Base-by-base conservation (phyloP, 2,113 vertebrate genomes). In the Polyodon spathula region DNA sequence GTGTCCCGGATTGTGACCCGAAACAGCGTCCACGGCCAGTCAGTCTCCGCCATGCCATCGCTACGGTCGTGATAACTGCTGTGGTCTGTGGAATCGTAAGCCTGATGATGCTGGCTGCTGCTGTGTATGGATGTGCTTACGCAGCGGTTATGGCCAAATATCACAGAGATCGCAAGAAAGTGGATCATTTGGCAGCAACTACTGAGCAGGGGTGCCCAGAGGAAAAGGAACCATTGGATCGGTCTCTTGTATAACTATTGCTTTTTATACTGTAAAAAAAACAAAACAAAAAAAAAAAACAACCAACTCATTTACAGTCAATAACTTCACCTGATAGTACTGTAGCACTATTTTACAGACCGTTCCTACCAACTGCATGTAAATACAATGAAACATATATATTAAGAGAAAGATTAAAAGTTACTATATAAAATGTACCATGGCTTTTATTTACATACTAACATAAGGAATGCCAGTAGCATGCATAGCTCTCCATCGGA, bases 61-160 rank as follows among this genome's bases (percentile, higher is more conserved):
- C 90, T 80, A 99, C 96, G 0, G 88, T 97, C 4, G 84, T 93
- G 52, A 91, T 98, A 71, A 97, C 93, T 0, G 96, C 94, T 0
- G 90, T 97, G 0, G 83, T 96, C 56, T 99, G 95, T 10, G 95
- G 94, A 17, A 81, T 97, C 0, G 91, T 99, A 61, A 92, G 84
- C 58, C 89, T 99, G 59, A 92, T 97, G 96, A 99, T 99, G 94
- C 61, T 99, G 84, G 92, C 78, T 0, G 94, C 95, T 0, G 90
- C 91, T 0, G 81, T 97, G 16, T 99, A 99, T 0, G 96, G 96
- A 39, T 99, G 95, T 4, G 88, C 93, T 60, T 93, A 99, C 0
- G 96, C 96, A 0, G 93, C 92, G 0, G 79, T 99, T 61, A 90
- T 90, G 56, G 95, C 96, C 62, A 91, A 88, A 55, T 86, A 88